phyloP scores from a whole-genome alignment of 2,113 vertebrate genomes.

The Epinephelus cyanopodus region DNA sequence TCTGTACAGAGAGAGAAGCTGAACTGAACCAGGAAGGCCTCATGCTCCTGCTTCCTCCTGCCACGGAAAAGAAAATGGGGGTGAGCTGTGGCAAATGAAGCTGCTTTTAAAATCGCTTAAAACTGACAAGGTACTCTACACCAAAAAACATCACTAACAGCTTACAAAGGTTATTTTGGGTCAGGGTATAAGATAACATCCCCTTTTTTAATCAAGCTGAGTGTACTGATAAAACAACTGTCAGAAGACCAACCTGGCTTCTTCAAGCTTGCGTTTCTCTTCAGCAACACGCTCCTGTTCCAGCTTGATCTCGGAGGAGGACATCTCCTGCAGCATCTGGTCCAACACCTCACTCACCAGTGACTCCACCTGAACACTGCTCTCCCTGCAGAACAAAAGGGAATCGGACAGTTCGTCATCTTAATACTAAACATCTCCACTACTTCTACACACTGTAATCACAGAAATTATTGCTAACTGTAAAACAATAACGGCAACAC shows the following conservation, averaged over 20 bases:
- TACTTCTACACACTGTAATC: background rate
- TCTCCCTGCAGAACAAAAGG: constrained; percentile 80
- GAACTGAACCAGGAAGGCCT: constrained; percentile 84
- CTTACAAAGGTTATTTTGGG: background rate
- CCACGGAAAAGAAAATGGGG: background rate
- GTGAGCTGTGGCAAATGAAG: background rate
- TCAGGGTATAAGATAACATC: background rate
- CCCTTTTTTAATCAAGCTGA: background rate
- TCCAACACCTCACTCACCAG: constrained; percentile 83
- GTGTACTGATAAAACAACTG: background rate
- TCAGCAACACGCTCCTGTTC: constrained; percentile 86
- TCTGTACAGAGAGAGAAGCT: constrained; percentile 86
- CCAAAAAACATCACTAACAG: too few species aligned
- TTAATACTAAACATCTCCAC: background rate
- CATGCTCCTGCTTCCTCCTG: constrained; percentile 89
- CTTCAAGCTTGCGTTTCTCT: constrained; percentile 87
- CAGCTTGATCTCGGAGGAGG: constrained; percentile 71
- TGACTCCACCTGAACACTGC: constrained; percentile 79
- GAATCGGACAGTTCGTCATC: background rate
- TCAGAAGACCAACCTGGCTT: constrained; percentile 85
- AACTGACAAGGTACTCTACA: too few species aligned
- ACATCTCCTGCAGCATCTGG: constrained; percentile 83
- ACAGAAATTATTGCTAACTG: background rate
- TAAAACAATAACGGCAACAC: background rate
- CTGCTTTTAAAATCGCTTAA: background rate